Percentiles rank a stretch among this genome's conserved stretches.
These are phyloP conservation scores for Protobothrops mucrosquamatus DNA, from an alignment of 2,113 vertebrate species.

Conservation along the genomic window DNA sequence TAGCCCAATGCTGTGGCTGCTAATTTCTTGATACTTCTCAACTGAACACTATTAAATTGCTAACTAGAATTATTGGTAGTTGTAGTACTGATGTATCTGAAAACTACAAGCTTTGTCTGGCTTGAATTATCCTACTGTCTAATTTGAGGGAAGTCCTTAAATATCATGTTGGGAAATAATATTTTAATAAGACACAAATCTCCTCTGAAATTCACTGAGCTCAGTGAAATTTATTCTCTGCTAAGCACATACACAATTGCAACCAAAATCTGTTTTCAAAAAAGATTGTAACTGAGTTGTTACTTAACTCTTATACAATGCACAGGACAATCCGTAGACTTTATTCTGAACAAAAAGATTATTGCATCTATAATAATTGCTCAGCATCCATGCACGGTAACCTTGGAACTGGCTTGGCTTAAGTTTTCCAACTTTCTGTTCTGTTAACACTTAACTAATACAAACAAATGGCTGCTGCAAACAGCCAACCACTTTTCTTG, in stretches of 20 bases:
- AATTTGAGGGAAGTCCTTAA: neutral
- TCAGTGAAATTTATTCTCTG: neutral
- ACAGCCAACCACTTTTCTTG: neutral
- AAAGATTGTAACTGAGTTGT: neutral
- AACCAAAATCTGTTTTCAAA: neutral
- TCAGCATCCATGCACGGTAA: neutral
- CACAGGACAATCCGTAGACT: neutral
- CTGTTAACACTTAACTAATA: conserved; percentile 17
- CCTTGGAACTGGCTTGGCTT: neutral
- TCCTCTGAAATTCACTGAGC: neutral
- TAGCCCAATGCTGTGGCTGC: neutral
- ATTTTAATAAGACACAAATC: neutral
- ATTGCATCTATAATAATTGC: neutral
- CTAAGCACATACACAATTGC: neutral
- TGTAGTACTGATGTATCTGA: neutral
- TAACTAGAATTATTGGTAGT: neutral
- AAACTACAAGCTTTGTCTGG: neutral
- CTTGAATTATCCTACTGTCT: neutral
- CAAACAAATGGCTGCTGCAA: neutral
- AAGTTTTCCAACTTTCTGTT: neutral
- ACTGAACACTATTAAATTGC: neutral
- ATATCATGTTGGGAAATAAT: neutral
- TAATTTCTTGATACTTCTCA: neutral
- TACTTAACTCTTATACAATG: neutral
- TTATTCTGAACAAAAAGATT: neutral